A percentile compares a stretch with the other conserved stretches of the same genome.
phyloP scores from a whole-genome alignment of 2,888 invertebrate genomes.

The Formica aserva region DNA sequence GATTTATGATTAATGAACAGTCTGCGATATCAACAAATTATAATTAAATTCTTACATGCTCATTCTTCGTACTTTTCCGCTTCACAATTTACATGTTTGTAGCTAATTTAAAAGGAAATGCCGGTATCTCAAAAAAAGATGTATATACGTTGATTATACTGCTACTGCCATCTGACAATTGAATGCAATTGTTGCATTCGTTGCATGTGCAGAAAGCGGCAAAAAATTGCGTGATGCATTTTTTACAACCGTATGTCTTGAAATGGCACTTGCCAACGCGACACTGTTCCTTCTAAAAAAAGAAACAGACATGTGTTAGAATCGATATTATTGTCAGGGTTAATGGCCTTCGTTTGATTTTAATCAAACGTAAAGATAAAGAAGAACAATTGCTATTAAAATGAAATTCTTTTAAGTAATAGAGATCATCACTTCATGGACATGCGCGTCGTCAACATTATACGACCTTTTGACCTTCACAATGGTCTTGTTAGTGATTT shows the following conservation, averaged over 20 bases:
- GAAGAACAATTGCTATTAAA: not conserved
- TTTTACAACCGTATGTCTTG: not conserved
- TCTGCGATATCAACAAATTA: not conserved
- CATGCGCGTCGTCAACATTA: not conserved
- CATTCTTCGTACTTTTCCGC: not conserved
- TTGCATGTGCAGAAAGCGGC: conserved; percentile 8
- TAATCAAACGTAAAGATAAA: not conserved
- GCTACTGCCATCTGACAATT: conserved; percentile 67
- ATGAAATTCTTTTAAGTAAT: not conserved
- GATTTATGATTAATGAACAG: conserved; percentile 25
- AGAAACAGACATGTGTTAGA: not conserved
- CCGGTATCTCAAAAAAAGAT: not conserved
- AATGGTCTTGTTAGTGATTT: too few species aligned
- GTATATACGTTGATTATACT: conserved; percentile 57
- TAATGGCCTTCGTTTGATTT: not conserved
- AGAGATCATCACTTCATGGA: not conserved
- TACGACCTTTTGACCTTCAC: conserved; percentile 61
- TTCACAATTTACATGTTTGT: not conserved
- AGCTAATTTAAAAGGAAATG: not conserved
- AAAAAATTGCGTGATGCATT: conserved; percentile 22
- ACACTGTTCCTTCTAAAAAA: conserved; percentile 32
- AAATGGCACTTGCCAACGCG: conserved; percentile 12
- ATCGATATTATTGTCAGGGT: conserved; percentile 24
- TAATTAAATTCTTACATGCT: conserved; percentile 24
- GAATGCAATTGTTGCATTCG: not conserved